Base-by-base conservation (phyloP, 2,113 vertebrate genomes). In the Paedocypris sp. region DNA sequence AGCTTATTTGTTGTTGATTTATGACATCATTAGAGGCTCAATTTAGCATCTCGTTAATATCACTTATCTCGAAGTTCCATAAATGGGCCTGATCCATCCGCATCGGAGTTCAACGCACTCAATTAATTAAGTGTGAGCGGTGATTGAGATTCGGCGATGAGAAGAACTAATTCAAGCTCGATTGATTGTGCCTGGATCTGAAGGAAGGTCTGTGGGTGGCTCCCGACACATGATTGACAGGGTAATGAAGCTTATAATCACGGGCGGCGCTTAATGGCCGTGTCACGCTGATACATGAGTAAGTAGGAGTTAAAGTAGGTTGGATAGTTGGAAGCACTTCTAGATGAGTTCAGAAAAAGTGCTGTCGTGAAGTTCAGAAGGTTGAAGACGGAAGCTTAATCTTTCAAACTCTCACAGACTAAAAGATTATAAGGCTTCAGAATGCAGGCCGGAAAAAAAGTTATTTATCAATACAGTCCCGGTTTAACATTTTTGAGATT, bases 31-130 rank as follows among this genome's bases (percentile, higher is more conserved):
- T 72, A 72, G 62, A 62, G 53, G 64, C 70, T 72, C 61, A 72
- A 72, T 72, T 65, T 72, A 72, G 70, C 51, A 68, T 72, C 66
- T 72, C 66, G 60, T 72, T 72, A 68, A 72, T 72, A 68, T 72
- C 67, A 68, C 65, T 72, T 72, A 72, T 72, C 66, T 62, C 43
- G 56, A 68, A 72, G 54, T 64, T 72, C 57, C 70, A 68, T 66
- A 68, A 72, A 65, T 72, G 70, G 62, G 56, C 52, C 26, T 68
- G 66, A 72, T 72, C 67, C 56, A 48, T 68, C 70, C 66, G 58
- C 61, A 72, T 72, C 66, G 18, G 66, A 66, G 70, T 72, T 72
- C 61, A 65, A 51, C 57, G 46, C 62, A 68, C 70, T 72, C 70
- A 68, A 68, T 72, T 68, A 72, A 72, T 72, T 65, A 65, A 38